phyloP scores from a whole-genome alignment of 2,113 vertebrate genomes.

The Pao palembangensis region DNA sequence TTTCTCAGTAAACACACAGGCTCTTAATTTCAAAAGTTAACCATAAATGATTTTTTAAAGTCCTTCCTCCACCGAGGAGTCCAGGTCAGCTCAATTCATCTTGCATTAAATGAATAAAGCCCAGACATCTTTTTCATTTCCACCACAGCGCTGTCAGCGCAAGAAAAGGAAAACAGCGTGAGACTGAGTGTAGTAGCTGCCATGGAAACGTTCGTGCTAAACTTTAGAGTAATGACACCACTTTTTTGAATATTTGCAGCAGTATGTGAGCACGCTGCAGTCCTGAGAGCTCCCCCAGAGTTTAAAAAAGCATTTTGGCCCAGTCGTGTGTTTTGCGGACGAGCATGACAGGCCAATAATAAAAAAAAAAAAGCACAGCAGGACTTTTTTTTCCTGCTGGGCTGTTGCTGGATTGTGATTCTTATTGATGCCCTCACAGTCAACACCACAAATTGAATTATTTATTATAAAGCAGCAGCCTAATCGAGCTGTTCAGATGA shows the following conservation, averaged over 20 bases:
- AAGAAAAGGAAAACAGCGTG: slow-evolving; percentile 1
- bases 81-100: no score
- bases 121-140: not conserved
- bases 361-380: no score
- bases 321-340: slow-evolving; percentile 12
- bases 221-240: slow-evolving; percentile 34
- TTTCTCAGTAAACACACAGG: no score
- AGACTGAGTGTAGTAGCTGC: slow-evolving; percentile 33
- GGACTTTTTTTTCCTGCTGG: slow-evolving; percentile 21
- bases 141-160: not conserved
- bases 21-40: no score
- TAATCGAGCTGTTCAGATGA: slow-evolving; percentile 1
- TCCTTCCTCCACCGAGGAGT: no score
- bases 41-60: no score
- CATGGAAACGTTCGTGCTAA: slow-evolving; percentile 14
- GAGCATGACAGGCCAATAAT: slow-evolving; percentile 16
- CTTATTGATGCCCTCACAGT: slow-evolving; percentile 5
- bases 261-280: slow-evolving; percentile 8
- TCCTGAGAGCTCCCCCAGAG: slow-evolving; percentile 11
- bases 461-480: slow-evolving; percentile 6
- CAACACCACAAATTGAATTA: not conserved
- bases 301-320: slow-evolving; percentile 27
- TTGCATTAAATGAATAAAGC: no score
- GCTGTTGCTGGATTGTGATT: slow-evolving; percentile 20
- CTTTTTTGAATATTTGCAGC: slow-evolving; percentile 12